phyloP scores from a whole-genome alignment of 2,113 vertebrate species.

The Amia ocellicauda region DNA sequence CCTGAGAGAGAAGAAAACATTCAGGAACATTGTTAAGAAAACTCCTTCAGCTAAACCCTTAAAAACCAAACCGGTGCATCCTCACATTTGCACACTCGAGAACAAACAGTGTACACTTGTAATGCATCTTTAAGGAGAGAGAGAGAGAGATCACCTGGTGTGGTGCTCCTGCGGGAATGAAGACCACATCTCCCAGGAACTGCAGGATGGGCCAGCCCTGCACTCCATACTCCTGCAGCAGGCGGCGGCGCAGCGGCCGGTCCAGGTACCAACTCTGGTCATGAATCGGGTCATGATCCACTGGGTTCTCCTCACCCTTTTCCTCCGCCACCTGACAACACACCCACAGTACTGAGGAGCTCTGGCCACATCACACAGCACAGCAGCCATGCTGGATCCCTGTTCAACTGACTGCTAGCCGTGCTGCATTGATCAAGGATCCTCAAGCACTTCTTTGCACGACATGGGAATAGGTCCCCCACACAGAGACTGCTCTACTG shows the following conservation, averaged over 20 bases:
- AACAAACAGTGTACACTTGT: background rate
- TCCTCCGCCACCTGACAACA: constrained; percentile 63
- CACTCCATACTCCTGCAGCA: constrained; percentile 71
- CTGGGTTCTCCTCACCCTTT: constrained; percentile 71
- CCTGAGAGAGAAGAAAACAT: constrained; percentile 48
- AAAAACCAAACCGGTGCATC: background rate
- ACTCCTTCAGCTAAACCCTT: no score
- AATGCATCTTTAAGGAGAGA: no score
- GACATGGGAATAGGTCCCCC: no score
- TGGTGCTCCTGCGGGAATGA: constrained; percentile 75
- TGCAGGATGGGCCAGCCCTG: constrained; percentile 78
- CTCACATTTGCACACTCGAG: background rate
- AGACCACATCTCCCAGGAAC: constrained; percentile 75
- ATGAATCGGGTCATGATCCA: constrained; percentile 73
- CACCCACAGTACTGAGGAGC: background rate
- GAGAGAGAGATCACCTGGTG: constrained; percentile 69
- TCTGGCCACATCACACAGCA: background rate
- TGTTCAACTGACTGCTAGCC: no score
- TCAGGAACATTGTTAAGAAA: background rate
- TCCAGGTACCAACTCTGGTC: constrained; percentile 78
- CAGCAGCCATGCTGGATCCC: no score
- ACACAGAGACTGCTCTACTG: no score
- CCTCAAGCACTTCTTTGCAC: no score
- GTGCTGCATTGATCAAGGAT: no score
- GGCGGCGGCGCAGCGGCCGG: constrained; percentile 58